Evolutionary conservation across 2,888 invertebrate species (phyloP).

Genomic region (Cryptus armator): DNA sequence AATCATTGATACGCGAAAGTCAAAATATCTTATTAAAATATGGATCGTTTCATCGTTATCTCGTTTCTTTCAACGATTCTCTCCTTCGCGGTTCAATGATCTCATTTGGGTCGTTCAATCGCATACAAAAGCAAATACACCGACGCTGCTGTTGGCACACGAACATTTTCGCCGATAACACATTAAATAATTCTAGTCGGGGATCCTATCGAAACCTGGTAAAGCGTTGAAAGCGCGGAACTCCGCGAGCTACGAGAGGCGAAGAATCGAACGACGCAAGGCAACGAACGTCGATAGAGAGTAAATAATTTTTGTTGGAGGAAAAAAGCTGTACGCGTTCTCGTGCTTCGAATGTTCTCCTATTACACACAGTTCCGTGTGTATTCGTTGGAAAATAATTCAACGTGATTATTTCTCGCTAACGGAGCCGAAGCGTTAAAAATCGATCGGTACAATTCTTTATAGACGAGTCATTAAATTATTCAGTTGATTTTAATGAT

Average conservation of each 20-base stretch:
- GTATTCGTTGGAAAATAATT: background rate
- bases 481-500: too few species aligned
- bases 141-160: background rate
- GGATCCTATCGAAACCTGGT: slow-evolving; percentile 36
- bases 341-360: background rate
- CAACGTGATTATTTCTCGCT: background rate
- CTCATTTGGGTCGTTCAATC: slow-evolving; percentile 5
- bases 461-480: background rate
- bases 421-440: background rate
- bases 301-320: slow-evolving; percentile 13
- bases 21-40: background rate
- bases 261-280: background rate
- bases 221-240: background rate
- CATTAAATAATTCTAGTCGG: slow-evolving; percentile 33
- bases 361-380: background rate
- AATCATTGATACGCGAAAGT: background rate
- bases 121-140: background rate
- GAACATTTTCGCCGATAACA: slow-evolving; percentile 7
- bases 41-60: background rate
- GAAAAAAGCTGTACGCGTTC: background rate
- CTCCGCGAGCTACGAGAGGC: background rate
- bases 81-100: slow-evolving; percentile 2
- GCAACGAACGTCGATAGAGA: slow-evolving; percentile 8
- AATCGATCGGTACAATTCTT: background rate
- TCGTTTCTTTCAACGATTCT: background rate